Evolutionary conservation across 2,888 invertebrate genomes (phyloP).

Genomic region (Priocnemis perturbator): DNA sequence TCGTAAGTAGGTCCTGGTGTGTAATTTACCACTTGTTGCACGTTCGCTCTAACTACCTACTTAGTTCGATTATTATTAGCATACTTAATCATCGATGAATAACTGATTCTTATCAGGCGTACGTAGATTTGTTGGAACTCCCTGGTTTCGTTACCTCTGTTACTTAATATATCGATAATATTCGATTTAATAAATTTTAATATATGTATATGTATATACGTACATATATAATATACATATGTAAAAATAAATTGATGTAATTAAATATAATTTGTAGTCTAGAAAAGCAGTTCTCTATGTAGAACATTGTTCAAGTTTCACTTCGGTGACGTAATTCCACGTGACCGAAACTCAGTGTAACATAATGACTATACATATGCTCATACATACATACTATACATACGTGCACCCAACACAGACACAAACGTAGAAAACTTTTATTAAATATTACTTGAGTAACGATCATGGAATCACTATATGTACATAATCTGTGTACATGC

Average conservation of each 20-base stretch:
- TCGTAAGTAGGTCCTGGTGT: slow-evolving; percentile 34
- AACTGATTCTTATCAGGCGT: slow-evolving; percentile 41
- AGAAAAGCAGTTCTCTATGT: slow-evolving; percentile 50
- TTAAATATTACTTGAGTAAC: slow-evolving; percentile 47
- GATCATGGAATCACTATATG: slow-evolving; percentile 57
- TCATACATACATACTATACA: slow-evolving; percentile 52
- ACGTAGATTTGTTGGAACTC: slow-evolving; percentile 55
- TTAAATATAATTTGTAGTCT: slow-evolving; percentile 63
- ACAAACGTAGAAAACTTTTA: slow-evolving; percentile 36
- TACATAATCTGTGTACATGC: slow-evolving; percentile 68
- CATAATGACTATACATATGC: slow-evolving; percentile 50
- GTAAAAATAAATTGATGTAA: slow-evolving; percentile 69
- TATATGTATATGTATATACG: slow-evolving; percentile 51
- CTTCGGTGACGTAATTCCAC: slow-evolving; percentile 46
- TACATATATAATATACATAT: slow-evolving; percentile 55
- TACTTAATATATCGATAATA: slow-evolving; percentile 60
- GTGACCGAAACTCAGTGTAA: slow-evolving; percentile 45
- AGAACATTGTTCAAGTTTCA: slow-evolving; percentile 71
- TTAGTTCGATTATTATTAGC: slow-evolving; percentile 53
- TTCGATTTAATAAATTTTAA: slow-evolving; percentile 62
- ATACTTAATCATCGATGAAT: slow-evolving; percentile 44
- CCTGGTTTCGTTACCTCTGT: slow-evolving; percentile 63
- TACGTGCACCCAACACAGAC: slow-evolving; percentile 46
- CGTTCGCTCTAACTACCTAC: slow-evolving; percentile 53
- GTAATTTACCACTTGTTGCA: slow-evolving; percentile 45